Evolutionary conservation across 1,140 invertebrate species (phyloP).

Genomic region (Apis florea): DNA sequence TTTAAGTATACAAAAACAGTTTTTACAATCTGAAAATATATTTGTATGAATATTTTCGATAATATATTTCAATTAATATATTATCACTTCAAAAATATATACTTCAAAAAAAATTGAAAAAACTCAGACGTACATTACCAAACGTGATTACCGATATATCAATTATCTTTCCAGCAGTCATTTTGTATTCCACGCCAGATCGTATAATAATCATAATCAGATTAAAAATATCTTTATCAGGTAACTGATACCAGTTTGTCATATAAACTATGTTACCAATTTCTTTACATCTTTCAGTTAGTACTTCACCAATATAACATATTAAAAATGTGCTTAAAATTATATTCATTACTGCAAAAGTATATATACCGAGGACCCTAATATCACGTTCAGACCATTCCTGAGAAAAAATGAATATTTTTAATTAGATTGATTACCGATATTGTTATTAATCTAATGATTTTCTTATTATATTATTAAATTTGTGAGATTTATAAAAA

Average conservation of each 20-base stretch:
- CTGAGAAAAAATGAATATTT: slow-evolving; percentile 43
- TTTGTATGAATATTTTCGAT: background rate
- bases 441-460: no score
- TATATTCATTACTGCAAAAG: slow-evolving; percentile 41
- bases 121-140: slow-evolving; percentile 56
- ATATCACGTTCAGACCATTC: slow-evolving; percentile 49
- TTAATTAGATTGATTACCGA: no score
- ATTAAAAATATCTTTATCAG: slow-evolving; percentile 39
- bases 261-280: slow-evolving; percentile 62
- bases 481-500: no score
- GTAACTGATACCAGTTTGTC: slow-evolving; percentile 65
- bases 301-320: slow-evolving; percentile 67
- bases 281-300: slow-evolving; percentile 60
- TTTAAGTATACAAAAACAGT: slow-evolving; percentile 52
- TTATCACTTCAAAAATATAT: no score
- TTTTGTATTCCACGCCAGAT: slow-evolving; percentile 51
- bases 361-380: slow-evolving; percentile 20
- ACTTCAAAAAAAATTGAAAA: no score
- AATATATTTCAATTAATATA: no score
- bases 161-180: slow-evolving; percentile 65
- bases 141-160: slow-evolving; percentile 63
- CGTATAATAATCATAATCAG: slow-evolving; percentile 62
- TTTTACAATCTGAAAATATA: slow-evolving; percentile 58
- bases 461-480: no score
- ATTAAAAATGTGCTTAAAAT: slow-evolving; percentile 65